Base-by-base conservation (phyloP, 2,888 invertebrate genomes). In the Amiota minor region DNA sequence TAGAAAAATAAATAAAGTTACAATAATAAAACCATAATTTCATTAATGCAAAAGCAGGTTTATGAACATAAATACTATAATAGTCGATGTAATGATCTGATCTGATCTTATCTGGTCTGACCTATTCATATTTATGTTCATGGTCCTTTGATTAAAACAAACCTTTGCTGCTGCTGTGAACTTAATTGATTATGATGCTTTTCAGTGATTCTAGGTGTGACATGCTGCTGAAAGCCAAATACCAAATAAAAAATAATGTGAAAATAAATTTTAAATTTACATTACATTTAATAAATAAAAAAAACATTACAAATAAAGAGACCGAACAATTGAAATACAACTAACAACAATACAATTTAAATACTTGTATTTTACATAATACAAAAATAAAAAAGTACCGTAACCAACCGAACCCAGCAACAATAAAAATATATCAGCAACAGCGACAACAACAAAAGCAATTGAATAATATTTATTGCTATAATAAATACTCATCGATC, bases 201-300 rank as follows among this genome's bases (percentile, higher is more conserved):
- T 87, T 89, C 89, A 84, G 86, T 87, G 83, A 88, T 82, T 89
- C 87, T 89, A 89, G 89, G 85, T 86, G 89, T 85, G 81, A 88
- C 89, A 90, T 89, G 89, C 90, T 90, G 89, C 90, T 90, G 90
- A 88, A 89, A 90, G 87, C 89, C 89, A 88, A 88, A 87, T 87
- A 87, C 87, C 88, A 88, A 85, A 87, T 85, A 76, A 85, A 75
- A 77, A 77, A 81, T 80, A 78, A 80, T 79, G 71, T 79, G 79
- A 82, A 77, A 75, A 72, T 80, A 79, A 78, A 77, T 35, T 35
- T 35, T 6, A 35, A 35, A 6, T 35, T 6, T 35, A 35, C 35
- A 35, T 35, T 71, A 74, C 76, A 46, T n/a, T n/a, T 61, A 16
- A 75, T 70, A 70, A 76, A 55, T 71, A 64, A 74, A 67, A 76